A percentile compares a stretch with the other conserved stretches of the same genome.
Conservation (phyloP, 2,113 vertebrate genomes). For the Triplophysa rosa region DNA sequence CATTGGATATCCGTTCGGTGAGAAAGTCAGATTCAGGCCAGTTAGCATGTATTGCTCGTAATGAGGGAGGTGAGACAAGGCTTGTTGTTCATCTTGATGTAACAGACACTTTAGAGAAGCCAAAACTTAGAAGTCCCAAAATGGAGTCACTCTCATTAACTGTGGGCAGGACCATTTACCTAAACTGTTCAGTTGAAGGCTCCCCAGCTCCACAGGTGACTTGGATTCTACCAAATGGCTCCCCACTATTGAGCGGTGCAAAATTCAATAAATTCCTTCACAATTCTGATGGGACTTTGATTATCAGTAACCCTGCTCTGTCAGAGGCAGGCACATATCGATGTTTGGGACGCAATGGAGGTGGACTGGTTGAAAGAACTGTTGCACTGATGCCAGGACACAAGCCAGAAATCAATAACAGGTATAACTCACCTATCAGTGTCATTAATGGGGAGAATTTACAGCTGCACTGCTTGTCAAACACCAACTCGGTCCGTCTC, state of each 20-base stretch:
- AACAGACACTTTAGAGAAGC: slow-evolving; percentile 66
- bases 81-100: slow-evolving; percentile 80
- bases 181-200: slow-evolving; percentile 83
- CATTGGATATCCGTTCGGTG: slow-evolving; percentile 79
- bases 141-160: slow-evolving; percentile 74
- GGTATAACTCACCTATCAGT: slow-evolving; percentile 78
- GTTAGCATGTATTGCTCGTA: slow-evolving; percentile 82
- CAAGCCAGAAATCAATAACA: slow-evolving; percentile 75
- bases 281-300: slow-evolving; percentile 76
- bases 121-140: slow-evolving; percentile 68
- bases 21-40: slow-evolving; percentile 76
- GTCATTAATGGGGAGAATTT: slow-evolving; percentile 81
- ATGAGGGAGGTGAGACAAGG: slow-evolving; percentile 85
- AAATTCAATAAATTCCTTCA: slow-evolving; percentile 78
- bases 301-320: slow-evolving; percentile 76
- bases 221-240: slow-evolving; percentile 87
- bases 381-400: slow-evolving; percentile 78
- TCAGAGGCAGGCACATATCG: slow-evolving; percentile 83
- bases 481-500: slow-evolving; percentile 57
- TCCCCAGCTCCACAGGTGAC: slow-evolving; percentile 65
- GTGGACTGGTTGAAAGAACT: slow-evolving; percentile 73
- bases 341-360: slow-evolving; percentile 78
- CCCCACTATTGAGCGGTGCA: slow-evolving; percentile 71
- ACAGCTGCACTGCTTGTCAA: slow-evolving; percentile 78
- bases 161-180: slow-evolving; percentile 78